Base-by-base conservation (phyloP, 2,888 invertebrate species). In the Odontocerum albicorne region DNA sequence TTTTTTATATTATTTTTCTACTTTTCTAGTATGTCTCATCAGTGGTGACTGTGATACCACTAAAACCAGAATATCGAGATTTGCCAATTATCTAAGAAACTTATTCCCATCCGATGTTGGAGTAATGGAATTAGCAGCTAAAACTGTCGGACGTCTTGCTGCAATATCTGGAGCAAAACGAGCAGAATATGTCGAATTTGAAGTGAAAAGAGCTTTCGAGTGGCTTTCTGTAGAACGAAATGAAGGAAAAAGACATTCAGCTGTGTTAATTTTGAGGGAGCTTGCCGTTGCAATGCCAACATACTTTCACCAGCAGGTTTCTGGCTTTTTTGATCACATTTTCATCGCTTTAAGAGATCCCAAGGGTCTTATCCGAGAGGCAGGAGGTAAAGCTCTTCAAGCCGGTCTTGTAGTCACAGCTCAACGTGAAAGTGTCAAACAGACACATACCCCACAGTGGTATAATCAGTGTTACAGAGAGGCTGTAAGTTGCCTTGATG, bases 171-270 rank as follows among this genome's bases (percentile, higher is more conserved):
- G 96, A 10, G 93, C 95, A 0, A 94, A 93, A 70, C 90, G 96
- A 21, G 92, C 95, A 0, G 96, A 96, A 68, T 96, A 96, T 69
- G 96, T 98, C n/a, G 96, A 97, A 66, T 96, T 96, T 76, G 96
- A 97, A 74, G 93, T 97, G 1, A 95, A 95, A 70, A 81, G 92
- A 66, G 94, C 97, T 1, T 91, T 96, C 69, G 98, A 98, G 70
- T 96, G 95, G 95, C 78, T 98, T 3, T 87, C 89, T 19, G 91
- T 90, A 45, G 96, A 94, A 65, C 80, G 94, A 63, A 87, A 93
- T 70, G 96, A 97, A 78, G 90, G 92, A 2, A 88, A 93, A 68
- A 81, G 95, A 43, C 92, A 93, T 71, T 94, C 95, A 8, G 96
- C 96, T 8, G 95, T 96, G 2, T 77, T 98, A 42, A 87, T 98